A percentile compares a stretch with the other conserved stretches of the same genome.
Evolutionary conservation across 2,888 invertebrate genomes (phyloP).

Genomic region (Carabus problematicus): DNA sequence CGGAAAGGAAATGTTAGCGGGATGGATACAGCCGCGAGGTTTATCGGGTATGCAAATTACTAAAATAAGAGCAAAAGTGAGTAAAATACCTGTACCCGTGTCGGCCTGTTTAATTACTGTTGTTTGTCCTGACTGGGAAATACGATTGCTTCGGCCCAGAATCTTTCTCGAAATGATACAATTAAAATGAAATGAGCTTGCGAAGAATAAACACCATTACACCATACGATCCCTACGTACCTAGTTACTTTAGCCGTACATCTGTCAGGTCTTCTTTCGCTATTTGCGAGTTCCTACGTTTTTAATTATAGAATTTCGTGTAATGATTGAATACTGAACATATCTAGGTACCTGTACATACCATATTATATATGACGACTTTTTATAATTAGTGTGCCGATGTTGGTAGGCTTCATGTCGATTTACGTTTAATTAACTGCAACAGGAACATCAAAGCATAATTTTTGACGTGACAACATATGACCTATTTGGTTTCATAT

Average conservation of each 20-base stretch:
- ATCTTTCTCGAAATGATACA: conserved; percentile 10
- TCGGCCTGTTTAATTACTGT: conserved; percentile 19
- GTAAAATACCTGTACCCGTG: background rate
- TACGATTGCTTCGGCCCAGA: background rate
- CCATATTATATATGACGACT: background rate
- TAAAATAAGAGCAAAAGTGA: conserved; percentile 26
- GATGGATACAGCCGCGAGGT: background rate
- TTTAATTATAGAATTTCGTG: too few relatives aligned
- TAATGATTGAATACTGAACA: too few relatives aligned
- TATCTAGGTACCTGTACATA: too few relatives aligned
- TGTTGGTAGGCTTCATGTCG: background rate
- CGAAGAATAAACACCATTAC: conserved; percentile 14
- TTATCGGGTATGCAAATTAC: background rate
- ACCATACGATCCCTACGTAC: too few relatives aligned
- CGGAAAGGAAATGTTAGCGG: too few relatives aligned
- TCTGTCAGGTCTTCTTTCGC: too few relatives aligned
- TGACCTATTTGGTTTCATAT: conserved; percentile 25
- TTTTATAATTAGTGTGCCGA: background rate
- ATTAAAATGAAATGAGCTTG: conserved; percentile 26
- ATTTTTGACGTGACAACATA: conserved; percentile 30
- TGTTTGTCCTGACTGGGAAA: conserved; percentile 16
- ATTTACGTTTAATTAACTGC: conserved; percentile 33
- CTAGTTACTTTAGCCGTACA: too few relatives aligned
- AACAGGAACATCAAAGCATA: conserved; percentile 33
- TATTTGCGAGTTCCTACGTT: too few relatives aligned